Conservation (phyloP, 2,113 vertebrate genomes). For the Ivindomyrus marchei region DNA sequence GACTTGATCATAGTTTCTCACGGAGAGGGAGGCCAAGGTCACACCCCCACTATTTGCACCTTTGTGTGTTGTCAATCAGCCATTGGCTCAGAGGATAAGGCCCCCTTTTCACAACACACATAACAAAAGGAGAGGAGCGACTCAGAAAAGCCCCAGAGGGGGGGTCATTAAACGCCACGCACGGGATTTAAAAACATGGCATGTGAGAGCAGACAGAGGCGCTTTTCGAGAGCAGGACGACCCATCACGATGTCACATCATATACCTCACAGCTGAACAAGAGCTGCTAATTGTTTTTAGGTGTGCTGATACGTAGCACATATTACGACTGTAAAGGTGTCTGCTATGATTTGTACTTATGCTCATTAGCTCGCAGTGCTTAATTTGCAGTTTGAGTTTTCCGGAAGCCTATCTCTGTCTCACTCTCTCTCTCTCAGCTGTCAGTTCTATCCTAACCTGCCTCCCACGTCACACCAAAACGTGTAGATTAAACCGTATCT, state of each 20-base stretch:
- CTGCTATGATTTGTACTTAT: not conserved
- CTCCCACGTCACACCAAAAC: conserved; percentile 15
- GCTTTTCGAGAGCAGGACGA: not conserved
- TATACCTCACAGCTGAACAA: not conserved
- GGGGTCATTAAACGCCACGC: not conserved
- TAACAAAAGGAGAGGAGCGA: not conserved
- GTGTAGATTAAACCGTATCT: conserved; percentile 22
- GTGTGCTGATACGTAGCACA: conserved; percentile 53
- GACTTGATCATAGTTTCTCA: not conserved
- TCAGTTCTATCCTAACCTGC: not conserved
- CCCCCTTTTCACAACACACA: not conserved
- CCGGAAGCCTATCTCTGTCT: not conserved
- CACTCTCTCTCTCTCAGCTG: not conserved
- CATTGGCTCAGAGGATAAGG: not conserved
- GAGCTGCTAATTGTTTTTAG: conserved; percentile 16
- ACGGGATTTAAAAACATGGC: not conserved
- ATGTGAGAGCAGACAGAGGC: not conserved
- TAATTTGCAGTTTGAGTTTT: not conserved
- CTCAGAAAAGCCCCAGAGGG: too few relatives aligned
- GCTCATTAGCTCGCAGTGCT: not conserved
- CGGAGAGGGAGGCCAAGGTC: not conserved
- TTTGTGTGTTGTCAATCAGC: not conserved
- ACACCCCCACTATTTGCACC: not conserved
- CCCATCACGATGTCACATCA: not conserved
- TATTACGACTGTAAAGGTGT: conserved; percentile 36